Evolutionary conservation across 2,888 invertebrate genomes (phyloP).

Genomic region (Synanthedon tipuliformis): DNA sequence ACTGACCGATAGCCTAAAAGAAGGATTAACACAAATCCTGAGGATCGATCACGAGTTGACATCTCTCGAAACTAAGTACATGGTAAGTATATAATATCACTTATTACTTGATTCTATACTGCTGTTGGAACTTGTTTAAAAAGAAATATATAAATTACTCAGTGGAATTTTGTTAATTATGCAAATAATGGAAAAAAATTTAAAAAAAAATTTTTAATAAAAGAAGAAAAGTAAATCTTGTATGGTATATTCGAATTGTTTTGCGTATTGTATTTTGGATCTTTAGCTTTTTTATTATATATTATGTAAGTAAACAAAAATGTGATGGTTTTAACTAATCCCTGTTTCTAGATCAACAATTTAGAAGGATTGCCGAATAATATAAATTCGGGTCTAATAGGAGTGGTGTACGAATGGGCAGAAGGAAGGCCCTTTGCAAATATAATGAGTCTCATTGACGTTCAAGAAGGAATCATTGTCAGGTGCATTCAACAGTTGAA

Average conservation of each 20-base stretch:
- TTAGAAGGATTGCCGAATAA: slow-evolving; percentile 53
- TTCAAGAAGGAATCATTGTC: slow-evolving; percentile 98
- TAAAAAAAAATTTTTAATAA: too few relatives aligned
- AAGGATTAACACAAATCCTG: slow-evolving; percentile 77
- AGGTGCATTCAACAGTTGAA: slow-evolving; percentile 96
- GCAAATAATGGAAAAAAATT: too few relatives aligned
- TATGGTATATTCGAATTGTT: too few relatives aligned
- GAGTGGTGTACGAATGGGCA: slow-evolving; percentile 98
- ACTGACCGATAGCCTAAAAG: slow-evolving; percentile 70
- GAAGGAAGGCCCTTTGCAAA: slow-evolving; percentile 92
- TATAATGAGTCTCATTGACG: slow-evolving; percentile 91
- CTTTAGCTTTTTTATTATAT: not conserved
- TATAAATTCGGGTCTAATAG: slow-evolving; percentile 88
- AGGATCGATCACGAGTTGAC: slow-evolving; percentile 77
- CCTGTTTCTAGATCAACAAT: slow-evolving; percentile 39
- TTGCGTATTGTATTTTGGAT: too few relatives aligned
- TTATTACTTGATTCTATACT: not conserved
- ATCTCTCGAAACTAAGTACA: slow-evolving; percentile 73
- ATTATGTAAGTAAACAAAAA: not conserved
- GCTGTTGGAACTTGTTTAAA: not conserved
- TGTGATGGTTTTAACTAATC: not conserved
- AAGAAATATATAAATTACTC: not conserved
- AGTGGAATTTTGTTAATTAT: not conserved
- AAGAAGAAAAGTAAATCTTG: too few relatives aligned
- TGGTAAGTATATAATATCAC: slow-evolving; percentile 44